phyloP scores from a whole-genome alignment of 1,140 invertebrate genomes.

The Drosophila setifemur region DNA sequence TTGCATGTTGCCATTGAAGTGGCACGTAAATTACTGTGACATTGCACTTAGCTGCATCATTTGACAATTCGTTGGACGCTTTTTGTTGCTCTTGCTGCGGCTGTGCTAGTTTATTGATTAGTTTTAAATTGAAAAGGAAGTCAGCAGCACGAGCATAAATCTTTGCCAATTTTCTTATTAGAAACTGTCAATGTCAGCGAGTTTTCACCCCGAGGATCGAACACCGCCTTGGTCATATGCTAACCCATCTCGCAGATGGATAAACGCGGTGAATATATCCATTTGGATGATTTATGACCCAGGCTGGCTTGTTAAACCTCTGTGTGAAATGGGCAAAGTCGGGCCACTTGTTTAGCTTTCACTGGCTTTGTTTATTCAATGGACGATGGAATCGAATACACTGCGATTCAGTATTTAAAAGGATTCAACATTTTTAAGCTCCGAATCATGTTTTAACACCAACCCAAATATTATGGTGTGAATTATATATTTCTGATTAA shows the following conservation, averaged over 20 bases:
- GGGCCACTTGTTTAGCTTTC: conserved; percentile 58
- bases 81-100: conserved; percentile 1
- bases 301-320: conserved; percentile 70
- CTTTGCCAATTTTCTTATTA: conserved; percentile 69
- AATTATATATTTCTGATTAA: no score
- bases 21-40: conserved; percentile 78
- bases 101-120: conserved; percentile 68
- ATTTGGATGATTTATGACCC: conserved; percentile 75
- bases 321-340: conserved; percentile 69
- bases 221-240: conserved; percentile 24
- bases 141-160: conserved; percentile 55
- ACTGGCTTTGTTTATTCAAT: conserved; percentile 62
- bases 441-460: no score
- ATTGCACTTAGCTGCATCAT: conserved; percentile 73
- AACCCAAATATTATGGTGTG: no score
- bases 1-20: conserved; percentile 28
- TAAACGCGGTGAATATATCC: conserved; percentile 42
- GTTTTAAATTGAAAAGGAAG: conserved; percentile 71
- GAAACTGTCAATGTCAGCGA: conserved; percentile 71
- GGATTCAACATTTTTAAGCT: not conserved
- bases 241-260: conserved; percentile 47
- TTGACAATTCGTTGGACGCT: conserved; percentile 61
- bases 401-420: not conserved
- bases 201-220: conserved; percentile 57
- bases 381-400: conserved; percentile 39